Conservation (phyloP, 2,888 invertebrate genomes). For the Drosophila falleni region DNA sequence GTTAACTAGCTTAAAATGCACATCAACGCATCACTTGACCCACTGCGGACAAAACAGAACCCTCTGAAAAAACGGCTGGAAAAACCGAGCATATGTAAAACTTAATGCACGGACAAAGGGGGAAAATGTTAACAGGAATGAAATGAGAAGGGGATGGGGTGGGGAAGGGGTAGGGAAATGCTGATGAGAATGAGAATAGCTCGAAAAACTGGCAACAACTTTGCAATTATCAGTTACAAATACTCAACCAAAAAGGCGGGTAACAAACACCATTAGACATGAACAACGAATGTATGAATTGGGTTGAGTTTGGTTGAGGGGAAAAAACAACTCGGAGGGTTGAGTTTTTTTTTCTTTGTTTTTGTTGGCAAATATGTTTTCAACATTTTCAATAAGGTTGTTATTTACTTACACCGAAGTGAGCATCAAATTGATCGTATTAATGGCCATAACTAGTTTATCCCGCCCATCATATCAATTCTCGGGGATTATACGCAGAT, state of each 20-base stretch:
- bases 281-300: conserved; percentile 13
- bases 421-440: conserved; percentile 86
- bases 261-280: conserved; percentile 64
- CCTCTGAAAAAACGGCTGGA: conserved; percentile 30
- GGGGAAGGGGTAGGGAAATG: not conserved
- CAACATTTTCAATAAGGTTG: conserved; percentile 81
- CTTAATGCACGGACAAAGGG: conserved; percentile 31
- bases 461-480: conserved; percentile 85
- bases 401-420: conserved; percentile 84
- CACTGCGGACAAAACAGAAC: conserved; percentile 32
- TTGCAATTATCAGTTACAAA: conserved; percentile 78
- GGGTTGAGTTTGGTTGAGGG: not conserved
- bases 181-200: conserved; percentile 15
- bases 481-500: conserved; percentile 84
- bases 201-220: conserved; percentile 56
- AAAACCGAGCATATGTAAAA: conserved; percentile 61
- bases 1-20: conserved; percentile 81
- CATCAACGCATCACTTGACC: conserved; percentile 77
- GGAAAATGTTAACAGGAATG: not conserved
- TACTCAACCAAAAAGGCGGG: conserved; percentile 60
- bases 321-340: conserved; percentile 23
- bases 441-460: conserved; percentile 86
- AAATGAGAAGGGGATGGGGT: not conserved
- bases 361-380: conserved; percentile 59
- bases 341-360: conserved; percentile 9